Evolutionary conservation across 2,113 vertebrate genomes (phyloP).

Genomic region (Zingel zingel): DNA sequence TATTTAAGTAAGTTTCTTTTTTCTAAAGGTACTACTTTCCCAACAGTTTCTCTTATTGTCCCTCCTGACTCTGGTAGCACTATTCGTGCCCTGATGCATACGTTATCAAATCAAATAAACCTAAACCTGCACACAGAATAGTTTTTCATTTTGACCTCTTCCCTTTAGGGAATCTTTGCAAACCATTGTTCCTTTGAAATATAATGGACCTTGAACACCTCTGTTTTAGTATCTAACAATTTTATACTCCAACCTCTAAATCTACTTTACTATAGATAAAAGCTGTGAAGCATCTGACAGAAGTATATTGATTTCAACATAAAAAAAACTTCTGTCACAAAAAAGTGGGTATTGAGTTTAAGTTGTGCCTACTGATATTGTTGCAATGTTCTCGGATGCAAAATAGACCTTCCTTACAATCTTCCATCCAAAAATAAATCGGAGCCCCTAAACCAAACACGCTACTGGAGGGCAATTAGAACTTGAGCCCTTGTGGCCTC

Average conservation of each 20-base stretch:
- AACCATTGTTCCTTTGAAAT: neutral
- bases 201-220: neutral
- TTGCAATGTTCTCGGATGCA: constrained; percentile 3
- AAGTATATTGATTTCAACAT: neutral
- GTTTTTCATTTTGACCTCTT: neutral
- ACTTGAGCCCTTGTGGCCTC: constrained; percentile 55
- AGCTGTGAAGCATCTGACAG: neutral
- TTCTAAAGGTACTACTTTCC: neutral
- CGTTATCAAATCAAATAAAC: constrained; percentile 3
- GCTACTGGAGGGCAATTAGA: constrained; percentile 73
- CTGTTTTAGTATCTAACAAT: neutral
- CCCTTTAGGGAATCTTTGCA: neutral
- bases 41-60: neutral
- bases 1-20: too few relatives aligned
- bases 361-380: neutral
- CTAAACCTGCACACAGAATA: neutral
- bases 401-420: constrained; percentile 27
- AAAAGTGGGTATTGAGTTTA: neutral
- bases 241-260: neutral
- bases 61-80: neutral
- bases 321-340: neutral
- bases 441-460: constrained; percentile 50
- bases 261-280: neutral
- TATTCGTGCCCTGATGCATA: too few relatives aligned
- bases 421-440: constrained; percentile 48